Conservation (phyloP, 2,888 invertebrate genomes). For the Sarcophaga caerulescens region DNA sequence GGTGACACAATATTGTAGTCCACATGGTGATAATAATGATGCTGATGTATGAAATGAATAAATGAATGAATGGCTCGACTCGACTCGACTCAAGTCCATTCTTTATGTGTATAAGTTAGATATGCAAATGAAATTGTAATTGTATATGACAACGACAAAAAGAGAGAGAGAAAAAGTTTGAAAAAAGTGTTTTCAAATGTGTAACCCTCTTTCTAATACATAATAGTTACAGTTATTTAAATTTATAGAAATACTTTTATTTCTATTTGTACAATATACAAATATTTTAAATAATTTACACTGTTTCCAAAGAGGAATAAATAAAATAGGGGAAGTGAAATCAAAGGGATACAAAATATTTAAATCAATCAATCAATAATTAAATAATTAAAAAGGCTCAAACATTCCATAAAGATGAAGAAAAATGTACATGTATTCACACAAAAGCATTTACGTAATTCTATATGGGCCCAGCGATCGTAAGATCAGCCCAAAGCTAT, state of each 20-base stretch:
- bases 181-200: conserved; percentile 32
- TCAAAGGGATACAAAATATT: not conserved
- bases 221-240: not conserved
- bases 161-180: too few relatives aligned
- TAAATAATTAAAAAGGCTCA: too few relatives aligned
- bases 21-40: conserved; percentile 23
- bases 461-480: too few relatives aligned
- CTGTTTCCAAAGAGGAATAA: conserved; percentile 8
- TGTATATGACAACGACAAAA: not conserved
- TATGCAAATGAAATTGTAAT: conserved; percentile 40
- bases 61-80: not conserved
- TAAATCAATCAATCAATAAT: too few relatives aligned
- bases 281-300: conserved; percentile 40
- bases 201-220: conserved; percentile 28
- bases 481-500: too few relatives aligned
- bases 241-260: not conserved
- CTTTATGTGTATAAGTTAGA: not conserved
- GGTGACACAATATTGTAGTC: conserved; percentile 15
- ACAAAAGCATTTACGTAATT: too few relatives aligned
- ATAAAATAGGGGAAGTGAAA: not conserved
- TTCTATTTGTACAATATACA: not conserved
- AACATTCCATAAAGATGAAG: too few relatives aligned
- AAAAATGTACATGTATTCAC: too few relatives aligned
- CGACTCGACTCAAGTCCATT: not conserved
- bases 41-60: not conserved